phyloP scores from a whole-genome alignment of 2,888 invertebrate genomes.

The Deilephila porcellus region DNA sequence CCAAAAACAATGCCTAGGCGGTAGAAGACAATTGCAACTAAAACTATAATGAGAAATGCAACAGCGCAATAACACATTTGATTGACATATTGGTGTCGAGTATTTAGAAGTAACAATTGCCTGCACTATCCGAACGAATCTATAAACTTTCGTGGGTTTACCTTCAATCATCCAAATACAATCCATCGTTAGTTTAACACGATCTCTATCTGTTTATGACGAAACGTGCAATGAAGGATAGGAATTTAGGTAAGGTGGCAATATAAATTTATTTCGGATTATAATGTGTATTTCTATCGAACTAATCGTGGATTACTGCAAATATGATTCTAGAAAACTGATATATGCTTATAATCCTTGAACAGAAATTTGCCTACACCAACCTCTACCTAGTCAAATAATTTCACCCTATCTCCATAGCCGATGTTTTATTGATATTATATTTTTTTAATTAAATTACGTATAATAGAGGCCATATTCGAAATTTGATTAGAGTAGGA shows the following conservation, averaged over 20 bases:
- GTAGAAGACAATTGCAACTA: neutral
- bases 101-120: conserved; percentile 11
- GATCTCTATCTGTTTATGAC: neutral
- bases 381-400: too few relatives aligned
- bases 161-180: neutral
- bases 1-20: too few relatives aligned
- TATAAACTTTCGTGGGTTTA: neutral
- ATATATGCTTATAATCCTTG: too few relatives aligned
- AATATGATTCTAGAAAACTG: too few relatives aligned
- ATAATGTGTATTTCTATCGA: too few relatives aligned
- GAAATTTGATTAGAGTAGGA: neutral
- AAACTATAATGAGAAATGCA: neutral
- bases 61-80: neutral
- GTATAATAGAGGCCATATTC: neutral
- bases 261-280: too few relatives aligned
- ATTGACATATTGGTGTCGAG: conserved; percentile 9
- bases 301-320: too few relatives aligned
- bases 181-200: conserved; percentile 3
- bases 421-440: too few relatives aligned
- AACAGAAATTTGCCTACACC: too few relatives aligned
- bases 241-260: neutral
- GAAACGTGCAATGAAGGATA: too few relatives aligned
- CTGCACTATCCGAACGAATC: neutral
- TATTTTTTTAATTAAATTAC: too few relatives aligned
- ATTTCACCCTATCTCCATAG: too few relatives aligned